Evolutionary conservation across 2,113 vertebrate genomes (phyloP).

Genomic region (Gymnorhina tibicen): DNA sequence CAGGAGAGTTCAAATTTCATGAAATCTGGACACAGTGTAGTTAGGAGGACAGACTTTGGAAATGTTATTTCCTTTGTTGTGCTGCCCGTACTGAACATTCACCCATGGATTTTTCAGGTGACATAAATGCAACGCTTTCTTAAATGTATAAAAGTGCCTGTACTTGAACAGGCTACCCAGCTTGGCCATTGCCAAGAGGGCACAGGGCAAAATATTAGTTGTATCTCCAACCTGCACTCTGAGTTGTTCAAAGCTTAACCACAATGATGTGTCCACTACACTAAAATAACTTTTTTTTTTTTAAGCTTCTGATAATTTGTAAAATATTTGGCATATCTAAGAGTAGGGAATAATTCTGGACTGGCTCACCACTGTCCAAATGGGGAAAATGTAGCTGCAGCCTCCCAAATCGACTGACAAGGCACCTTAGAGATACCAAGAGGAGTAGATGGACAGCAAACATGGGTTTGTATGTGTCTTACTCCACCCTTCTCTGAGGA

Average conservation of each 20-base stretch:
- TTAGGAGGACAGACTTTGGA: background rate
- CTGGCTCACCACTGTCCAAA: background rate
- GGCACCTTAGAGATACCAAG: background rate
- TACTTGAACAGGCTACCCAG: slow-evolving; percentile 28
- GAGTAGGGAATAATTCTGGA: background rate
- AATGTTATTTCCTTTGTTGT: background rate
- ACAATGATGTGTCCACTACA: background rate
- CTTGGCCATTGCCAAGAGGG: background rate
- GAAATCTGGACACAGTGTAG: background rate
- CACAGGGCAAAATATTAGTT: background rate
- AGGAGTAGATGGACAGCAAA: background rate
- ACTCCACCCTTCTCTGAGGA: background rate
- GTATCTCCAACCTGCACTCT: background rate
- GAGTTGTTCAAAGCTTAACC: background rate
- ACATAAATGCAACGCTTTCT: background rate
- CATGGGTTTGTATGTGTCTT: background rate
- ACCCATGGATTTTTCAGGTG: background rate
- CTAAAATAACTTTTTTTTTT: background rate
- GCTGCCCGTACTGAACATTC: background rate
- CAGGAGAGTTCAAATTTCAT: background rate
- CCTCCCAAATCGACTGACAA: background rate
- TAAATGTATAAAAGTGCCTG: background rate
- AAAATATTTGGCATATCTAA: background rate
- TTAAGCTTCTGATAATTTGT: background rate
- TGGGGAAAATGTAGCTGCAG: background rate